Evolutionary conservation across 1,140 invertebrate species (phyloP), one percentile per base, ranked within the genome.

Genomic region (Penaeus indicus): DNA sequence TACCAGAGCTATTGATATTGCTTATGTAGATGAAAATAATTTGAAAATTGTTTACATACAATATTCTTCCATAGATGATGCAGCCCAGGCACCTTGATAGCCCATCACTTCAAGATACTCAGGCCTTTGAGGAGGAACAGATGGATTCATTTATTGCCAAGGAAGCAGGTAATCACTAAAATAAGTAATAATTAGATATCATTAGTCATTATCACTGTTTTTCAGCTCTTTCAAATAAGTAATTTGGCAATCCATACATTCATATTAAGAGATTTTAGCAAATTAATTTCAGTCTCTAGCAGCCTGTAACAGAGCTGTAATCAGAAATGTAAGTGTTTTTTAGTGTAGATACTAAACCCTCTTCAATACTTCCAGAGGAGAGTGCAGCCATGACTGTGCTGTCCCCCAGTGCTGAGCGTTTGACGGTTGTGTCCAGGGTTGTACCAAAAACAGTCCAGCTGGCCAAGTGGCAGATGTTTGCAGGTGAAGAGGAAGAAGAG

Each of bases 401-500:
- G 42, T 91, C 90, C 38, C 90, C 91, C 3, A 82, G 84, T 60
- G 83, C 82, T 0, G 92, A 93, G 4, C 92, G 93, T 64, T 92
- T 96, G n/a, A 95, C 95, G 4, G 93, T 94, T 81, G 91, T 93
- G 77, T 90, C 89, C 18, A 95, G 95, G 47, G 94, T 95, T 2
- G 94, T 95, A 90, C 93, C 95, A 42, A 94, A 95, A 89, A 95
- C 95, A 91, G 94, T 97, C 42, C 97, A 97, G 91, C 93, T 97
- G 11, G 97, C 97, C 96, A 97, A 97, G 92, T 96, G 96, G 0
- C 97, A 96, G 3, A 95, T 97, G 91, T 96, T 96, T 92, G 92
- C 93, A 25, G 92, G 92, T 22, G 94, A 94, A 32, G 91, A 91
- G 69, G 92, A 92, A 82, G 91, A 88, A n/a, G 85, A 86, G 27